Percentiles rank a stretch among this genome's conserved stretches.
phyloP scores from a whole-genome alignment of 2,888 invertebrate species.

The Macrosiphum euphorbiae region DNA sequence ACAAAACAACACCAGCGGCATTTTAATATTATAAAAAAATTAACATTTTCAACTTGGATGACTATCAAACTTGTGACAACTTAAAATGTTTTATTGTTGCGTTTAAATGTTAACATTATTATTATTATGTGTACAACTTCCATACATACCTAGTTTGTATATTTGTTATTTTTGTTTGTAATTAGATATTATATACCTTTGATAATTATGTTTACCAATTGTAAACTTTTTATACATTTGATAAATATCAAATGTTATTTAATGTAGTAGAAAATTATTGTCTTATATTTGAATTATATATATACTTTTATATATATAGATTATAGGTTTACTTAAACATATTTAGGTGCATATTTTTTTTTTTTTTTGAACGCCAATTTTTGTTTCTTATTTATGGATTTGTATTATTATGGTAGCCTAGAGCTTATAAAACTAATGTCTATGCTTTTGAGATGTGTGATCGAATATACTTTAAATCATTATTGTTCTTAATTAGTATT shows the following conservation, averaged over 20 bases:
- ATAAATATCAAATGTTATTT: neutral
- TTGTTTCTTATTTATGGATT: slow-evolving; percentile 8
- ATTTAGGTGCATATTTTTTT: neutral
- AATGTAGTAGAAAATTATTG: slow-evolving; percentile 14
- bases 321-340: neutral
- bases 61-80: slow-evolving; percentile 49
- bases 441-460: neutral
- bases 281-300: slow-evolving; percentile 11
- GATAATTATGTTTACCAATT: slow-evolving; percentile 28
- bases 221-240: slow-evolving; percentile 14
- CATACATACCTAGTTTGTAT: slow-evolving; percentile 22
- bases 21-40: slow-evolving; percentile 55
- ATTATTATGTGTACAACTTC: slow-evolving; percentile 32
- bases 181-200: slow-evolving; percentile 42
- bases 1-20: slow-evolving; percentile 58
- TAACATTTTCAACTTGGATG: slow-evolving; percentile 56
- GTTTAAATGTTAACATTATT: slow-evolving; percentile 9
- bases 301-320: neutral
- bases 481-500: slow-evolving; percentile 15
- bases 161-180: slow-evolving; percentile 29
- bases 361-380: neutral
- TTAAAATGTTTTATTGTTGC: slow-evolving; percentile 55
- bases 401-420: slow-evolving; percentile 37
- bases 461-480: slow-evolving; percentile 16
- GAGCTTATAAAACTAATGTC: neutral